Percentiles rank a stretch among this genome's conserved stretches.
These are phyloP conservation scores for Metacarcinus magister DNA, from an alignment of 2,888 invertebrate species.

Conservation along the genomic window DNA sequence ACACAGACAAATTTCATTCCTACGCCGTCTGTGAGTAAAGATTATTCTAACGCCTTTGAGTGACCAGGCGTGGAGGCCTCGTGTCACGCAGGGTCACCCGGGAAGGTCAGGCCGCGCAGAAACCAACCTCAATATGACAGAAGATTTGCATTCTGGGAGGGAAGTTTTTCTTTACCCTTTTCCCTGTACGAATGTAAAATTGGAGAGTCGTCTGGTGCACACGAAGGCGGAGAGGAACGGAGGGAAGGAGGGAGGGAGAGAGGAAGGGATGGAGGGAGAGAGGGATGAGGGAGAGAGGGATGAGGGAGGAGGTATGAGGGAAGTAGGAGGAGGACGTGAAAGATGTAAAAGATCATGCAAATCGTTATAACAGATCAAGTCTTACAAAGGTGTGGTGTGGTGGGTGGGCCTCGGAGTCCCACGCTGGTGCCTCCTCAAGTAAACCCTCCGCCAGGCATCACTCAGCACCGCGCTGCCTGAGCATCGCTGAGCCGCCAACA, in stretches of 20 bases:
- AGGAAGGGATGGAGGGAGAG: not conserved
- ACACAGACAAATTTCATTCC: slow-evolving; percentile 16
- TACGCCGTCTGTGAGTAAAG: not conserved
- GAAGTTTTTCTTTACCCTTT: not conserved
- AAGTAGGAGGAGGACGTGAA: not conserved
- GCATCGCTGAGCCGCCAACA: not conserved
- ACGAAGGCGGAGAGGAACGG: not conserved
- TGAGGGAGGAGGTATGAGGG: not conserved
- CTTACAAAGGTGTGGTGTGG: not conserved
- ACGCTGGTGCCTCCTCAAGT: not conserved
- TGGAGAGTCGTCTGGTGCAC: not conserved
- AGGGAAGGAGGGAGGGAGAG: too few species aligned
- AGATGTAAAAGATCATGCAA: not conserved
- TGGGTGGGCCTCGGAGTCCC: not conserved
- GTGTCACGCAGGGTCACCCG: slow-evolving; percentile 37
- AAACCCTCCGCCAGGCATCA: not conserved
- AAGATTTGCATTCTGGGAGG: slow-evolving; percentile 15
- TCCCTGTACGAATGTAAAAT: not conserved
- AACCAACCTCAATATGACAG: slow-evolving; percentile 20
- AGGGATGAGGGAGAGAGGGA: slow-evolving; percentile 7
- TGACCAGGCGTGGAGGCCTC: slow-evolving; percentile 35
- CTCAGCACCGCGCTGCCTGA: not conserved
- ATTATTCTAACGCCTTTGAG: not conserved
- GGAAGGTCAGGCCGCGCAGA: not conserved
- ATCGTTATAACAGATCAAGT: not conserved